phyloP scores from a whole-genome alignment of 2,888 invertebrate species.

The Cylindroiulus punctatus region DNA sequence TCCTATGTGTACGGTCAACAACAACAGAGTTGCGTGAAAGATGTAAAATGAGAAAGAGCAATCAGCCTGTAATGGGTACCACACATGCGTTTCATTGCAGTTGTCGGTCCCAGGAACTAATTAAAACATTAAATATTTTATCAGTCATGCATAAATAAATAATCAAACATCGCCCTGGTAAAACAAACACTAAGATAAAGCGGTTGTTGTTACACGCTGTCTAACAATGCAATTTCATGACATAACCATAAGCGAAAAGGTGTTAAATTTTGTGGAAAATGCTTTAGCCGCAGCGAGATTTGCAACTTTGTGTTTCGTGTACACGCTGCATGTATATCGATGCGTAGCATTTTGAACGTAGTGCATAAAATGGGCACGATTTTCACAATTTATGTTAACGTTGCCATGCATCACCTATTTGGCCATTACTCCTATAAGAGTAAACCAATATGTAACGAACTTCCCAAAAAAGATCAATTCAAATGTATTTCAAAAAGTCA shows the following conservation, averaged over 20 bases:
- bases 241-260: conserved; percentile 11
- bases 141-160: conserved; percentile 26
- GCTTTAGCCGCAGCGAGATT: neutral
- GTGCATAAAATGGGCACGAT: neutral
- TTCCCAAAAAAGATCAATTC: no score
- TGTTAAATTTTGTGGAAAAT: conserved; percentile 17
- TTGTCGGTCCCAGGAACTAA: neutral
- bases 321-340: neutral
- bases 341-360: neutral
- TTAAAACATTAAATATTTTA: conserved; percentile 32
- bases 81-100: conserved; percentile 27
- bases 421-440: no score
- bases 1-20: neutral
- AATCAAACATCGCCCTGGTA: neutral
- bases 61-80: neutral
- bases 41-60: neutral
- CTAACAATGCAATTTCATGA: neutral
- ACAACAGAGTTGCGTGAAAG: neutral
- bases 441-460: no score
- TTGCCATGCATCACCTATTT: no score
- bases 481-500: no score
- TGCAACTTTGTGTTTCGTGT: neutral
- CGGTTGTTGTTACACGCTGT: neutral
- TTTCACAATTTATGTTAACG: neutral
- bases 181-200: neutral